These are phyloP conservation scores for Drosophila meridiana DNA, from an alignment of 2,888 invertebrate species.

Conservation along the genomic window DNA sequence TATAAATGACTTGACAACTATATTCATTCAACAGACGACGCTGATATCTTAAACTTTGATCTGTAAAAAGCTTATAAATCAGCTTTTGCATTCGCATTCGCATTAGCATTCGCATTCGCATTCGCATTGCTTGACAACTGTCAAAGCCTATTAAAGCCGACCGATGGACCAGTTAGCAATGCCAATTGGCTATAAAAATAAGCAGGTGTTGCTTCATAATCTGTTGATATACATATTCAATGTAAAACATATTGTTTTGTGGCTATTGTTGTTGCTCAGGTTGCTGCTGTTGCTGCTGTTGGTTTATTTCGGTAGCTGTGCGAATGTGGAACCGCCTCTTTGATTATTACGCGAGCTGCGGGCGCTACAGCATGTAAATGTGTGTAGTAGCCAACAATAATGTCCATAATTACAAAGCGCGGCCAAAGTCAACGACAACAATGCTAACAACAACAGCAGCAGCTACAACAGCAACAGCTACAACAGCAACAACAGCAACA, in stretches of 20 bases:
- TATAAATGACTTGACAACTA: neutral
- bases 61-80: constrained; percentile 25
- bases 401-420: constrained; percentile 69
- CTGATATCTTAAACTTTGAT: constrained; percentile 6
- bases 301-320: constrained; percentile 65
- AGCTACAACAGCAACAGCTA: constrained; percentile 19
- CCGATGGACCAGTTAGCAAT: constrained; percentile 52
- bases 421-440: constrained; percentile 74
- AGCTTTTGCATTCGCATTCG: neutral
- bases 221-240: constrained; percentile 30
- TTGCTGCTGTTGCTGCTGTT: constrained; percentile 20
- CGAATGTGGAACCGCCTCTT: constrained; percentile 63
- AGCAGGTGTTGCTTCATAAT: constrained; percentile 42
- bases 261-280: constrained; percentile 21
- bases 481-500: constrained; percentile 35
- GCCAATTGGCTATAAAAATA: constrained; percentile 40
- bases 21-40: neutral
- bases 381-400: constrained; percentile 59
- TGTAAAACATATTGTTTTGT: constrained; percentile 42
- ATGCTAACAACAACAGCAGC: constrained; percentile 59
- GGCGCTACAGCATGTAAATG: constrained; percentile 69
- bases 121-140: constrained; percentile 6
- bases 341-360: constrained; percentile 61
- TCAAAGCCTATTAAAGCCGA: constrained; percentile 16
- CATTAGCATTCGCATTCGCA: neutral